Evolutionary conservation across 2,113 vertebrate genomes (phyloP).

Genomic region (Erythrocercus mccallii): DNA sequence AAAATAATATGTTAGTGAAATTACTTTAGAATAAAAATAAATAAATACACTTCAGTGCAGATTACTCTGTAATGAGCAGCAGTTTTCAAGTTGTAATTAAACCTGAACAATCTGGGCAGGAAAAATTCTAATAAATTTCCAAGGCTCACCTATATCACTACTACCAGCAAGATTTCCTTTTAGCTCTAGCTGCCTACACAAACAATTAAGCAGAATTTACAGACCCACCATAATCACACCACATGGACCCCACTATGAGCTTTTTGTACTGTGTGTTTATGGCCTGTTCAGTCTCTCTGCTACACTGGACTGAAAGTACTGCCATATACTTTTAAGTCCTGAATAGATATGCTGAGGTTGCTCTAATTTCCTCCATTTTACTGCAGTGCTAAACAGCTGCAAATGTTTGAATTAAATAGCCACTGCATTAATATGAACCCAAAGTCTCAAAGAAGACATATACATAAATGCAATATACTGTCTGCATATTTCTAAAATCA

Average conservation of each 20-base stretch:
- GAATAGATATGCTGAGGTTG: neutral
- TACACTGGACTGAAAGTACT: neutral
- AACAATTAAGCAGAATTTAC: neutral
- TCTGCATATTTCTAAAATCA: neutral
- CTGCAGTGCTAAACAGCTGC: neutral
- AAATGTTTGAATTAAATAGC: neutral
- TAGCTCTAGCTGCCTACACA: neutral
- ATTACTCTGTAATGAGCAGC: neutral
- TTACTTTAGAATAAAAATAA: neutral
- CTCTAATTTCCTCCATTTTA: neutral
- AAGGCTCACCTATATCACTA: neutral
- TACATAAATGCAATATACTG: neutral
- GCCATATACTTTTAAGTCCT: neutral
- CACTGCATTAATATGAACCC: neutral
- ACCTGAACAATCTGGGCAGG: neutral
- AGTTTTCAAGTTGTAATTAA: neutral
- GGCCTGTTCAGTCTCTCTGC: neutral
- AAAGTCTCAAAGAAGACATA: neutral
- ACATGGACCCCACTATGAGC: neutral
- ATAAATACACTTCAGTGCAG: neutral
- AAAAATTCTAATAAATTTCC: neutral
- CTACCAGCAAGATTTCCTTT: neutral
- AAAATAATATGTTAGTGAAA: neutral
- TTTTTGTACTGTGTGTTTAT: neutral
- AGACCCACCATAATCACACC: neutral